A percentile compares a stretch with the other conserved stretches of the same genome.
Conservation (phyloP, 2,888 invertebrate species). For the Ametastegia equiseti region DNA sequence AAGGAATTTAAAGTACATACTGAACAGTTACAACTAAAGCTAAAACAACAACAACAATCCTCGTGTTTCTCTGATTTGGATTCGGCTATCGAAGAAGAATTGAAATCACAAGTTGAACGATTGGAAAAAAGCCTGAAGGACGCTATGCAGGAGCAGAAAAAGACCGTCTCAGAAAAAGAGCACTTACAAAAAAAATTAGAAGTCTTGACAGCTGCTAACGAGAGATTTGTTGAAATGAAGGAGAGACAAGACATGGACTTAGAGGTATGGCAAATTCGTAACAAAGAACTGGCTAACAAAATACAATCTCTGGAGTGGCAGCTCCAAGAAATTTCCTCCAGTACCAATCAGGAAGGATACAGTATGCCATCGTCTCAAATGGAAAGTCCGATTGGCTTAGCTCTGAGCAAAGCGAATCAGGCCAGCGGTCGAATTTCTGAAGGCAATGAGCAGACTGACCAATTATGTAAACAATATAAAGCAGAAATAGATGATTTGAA, state of each 20-base stretch:
- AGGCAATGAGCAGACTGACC: conserved; percentile 39
- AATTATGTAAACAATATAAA: conserved; percentile 58
- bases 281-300: conserved; percentile 84
- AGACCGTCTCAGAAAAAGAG: conserved; percentile 83
- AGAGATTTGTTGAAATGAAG: conserved; percentile 87
- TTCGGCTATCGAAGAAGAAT: conserved; percentile 88
- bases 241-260: conserved; percentile 89
- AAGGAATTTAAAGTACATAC: conserved; percentile 88
- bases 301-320: conserved; percentile 77
- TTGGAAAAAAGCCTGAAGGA: conserved; percentile 84
- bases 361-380: conserved; percentile 27
- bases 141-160: conserved; percentile 79
- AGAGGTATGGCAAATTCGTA: conserved; percentile 84
- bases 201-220: conserved; percentile 85
- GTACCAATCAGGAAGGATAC: not conserved
- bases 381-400: conserved; percentile 52
- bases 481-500: conserved; percentile 77
- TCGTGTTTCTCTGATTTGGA: conserved; percentile 83
- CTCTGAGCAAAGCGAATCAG: conserved; percentile 10
- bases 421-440: not conserved
- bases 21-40: conserved; percentile 79
- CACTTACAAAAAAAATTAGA: conserved; percentile 85
- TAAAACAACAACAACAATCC: conserved; percentile 78
- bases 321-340: conserved; percentile 53
- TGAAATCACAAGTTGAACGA: conserved; percentile 82